Evolutionary conservation across 2,797 vertebrate species (phyloP).

Genomic region (Enteromius mattozi): DNA sequence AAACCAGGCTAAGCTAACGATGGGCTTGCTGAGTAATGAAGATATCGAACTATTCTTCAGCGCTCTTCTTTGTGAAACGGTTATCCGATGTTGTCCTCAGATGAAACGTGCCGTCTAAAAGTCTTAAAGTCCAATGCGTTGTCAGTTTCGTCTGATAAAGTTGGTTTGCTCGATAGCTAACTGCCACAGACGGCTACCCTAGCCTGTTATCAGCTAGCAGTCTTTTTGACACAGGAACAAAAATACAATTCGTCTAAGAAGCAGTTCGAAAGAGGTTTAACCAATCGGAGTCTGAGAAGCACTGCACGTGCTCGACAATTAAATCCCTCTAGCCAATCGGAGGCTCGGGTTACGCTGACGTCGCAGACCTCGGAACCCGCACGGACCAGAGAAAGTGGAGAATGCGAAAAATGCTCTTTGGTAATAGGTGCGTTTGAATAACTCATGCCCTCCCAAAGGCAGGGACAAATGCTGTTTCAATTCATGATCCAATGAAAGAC

Average conservation of each 20-base stretch:
- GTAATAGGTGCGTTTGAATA: slow-evolving; percentile 81
- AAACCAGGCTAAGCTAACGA: slow-evolving; percentile 38
- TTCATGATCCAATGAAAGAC: neutral
- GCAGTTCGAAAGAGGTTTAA: slow-evolving; percentile 56
- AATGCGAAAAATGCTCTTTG: slow-evolving; percentile 54
- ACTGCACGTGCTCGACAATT: slow-evolving; percentile 23
- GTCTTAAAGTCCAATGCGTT: neutral
- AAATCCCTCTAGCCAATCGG: slow-evolving; percentile 66
- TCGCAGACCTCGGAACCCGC: slow-evolving; percentile 18
- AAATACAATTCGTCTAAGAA: slow-evolving; percentile 76
- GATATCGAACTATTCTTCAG: neutral
- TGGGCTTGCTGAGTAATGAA: neutral
- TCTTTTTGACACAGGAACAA: slow-evolving; percentile 86
- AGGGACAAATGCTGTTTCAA: neutral
- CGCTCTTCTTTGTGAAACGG: neutral
- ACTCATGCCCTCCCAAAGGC: slow-evolving; percentile 63
- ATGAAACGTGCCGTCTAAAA: neutral
- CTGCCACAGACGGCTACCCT: neutral
- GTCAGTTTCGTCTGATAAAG: neutral
- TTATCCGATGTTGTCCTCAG: neutral
- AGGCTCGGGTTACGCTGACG: accelerated
- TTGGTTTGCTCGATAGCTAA: slow-evolving; percentile 14
- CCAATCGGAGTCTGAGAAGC: slow-evolving; percentile 70
- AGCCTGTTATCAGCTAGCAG: slow-evolving; percentile 44
- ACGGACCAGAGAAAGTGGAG: slow-evolving; percentile 57